phyloP scores from a whole-genome alignment of 2,113 vertebrate species.

The Pleuronectes platessa region DNA sequence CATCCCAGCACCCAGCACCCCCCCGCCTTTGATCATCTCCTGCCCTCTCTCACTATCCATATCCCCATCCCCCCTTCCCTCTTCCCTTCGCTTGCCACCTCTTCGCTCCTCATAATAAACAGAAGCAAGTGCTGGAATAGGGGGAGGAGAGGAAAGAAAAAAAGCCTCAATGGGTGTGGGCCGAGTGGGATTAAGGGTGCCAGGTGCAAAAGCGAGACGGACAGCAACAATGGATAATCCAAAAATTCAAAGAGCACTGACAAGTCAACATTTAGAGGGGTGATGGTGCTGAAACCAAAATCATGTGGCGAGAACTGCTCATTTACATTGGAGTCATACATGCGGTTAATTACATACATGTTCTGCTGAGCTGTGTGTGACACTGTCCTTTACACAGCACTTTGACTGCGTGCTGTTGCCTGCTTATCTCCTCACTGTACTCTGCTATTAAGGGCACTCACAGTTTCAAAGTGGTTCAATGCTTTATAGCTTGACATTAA shows the following conservation, averaged over 20 bases:
- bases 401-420: neutral
- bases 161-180: neutral
- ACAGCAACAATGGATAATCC: constrained; percentile 45
- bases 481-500: constrained; percentile 17
- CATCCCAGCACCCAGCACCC: constrained; percentile 5
- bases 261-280: neutral
- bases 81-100: neutral
- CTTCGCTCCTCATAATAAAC: constrained; percentile 35
- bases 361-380: constrained; percentile 62
- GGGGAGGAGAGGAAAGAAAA: neutral
- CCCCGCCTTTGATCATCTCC: constrained; percentile 45
- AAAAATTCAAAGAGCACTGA: constrained; percentile 25
- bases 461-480: neutral
- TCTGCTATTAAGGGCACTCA: neutral
- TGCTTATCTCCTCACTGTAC: neutral
- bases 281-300: constrained; percentile 2
- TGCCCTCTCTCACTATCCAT: constrained; percentile 29
- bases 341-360: constrained; percentile 69
- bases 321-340: constrained; percentile 57
- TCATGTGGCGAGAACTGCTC: constrained; percentile 41
- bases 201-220: constrained; percentile 54
- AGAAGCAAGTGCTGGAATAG: neutral
- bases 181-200: neutral
- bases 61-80: constrained; percentile 33
- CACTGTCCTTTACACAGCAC: constrained; percentile 22